phyloP scores from a whole-genome alignment of 2,888 invertebrate genomes.

The Caenorhabditis sp. region DNA sequence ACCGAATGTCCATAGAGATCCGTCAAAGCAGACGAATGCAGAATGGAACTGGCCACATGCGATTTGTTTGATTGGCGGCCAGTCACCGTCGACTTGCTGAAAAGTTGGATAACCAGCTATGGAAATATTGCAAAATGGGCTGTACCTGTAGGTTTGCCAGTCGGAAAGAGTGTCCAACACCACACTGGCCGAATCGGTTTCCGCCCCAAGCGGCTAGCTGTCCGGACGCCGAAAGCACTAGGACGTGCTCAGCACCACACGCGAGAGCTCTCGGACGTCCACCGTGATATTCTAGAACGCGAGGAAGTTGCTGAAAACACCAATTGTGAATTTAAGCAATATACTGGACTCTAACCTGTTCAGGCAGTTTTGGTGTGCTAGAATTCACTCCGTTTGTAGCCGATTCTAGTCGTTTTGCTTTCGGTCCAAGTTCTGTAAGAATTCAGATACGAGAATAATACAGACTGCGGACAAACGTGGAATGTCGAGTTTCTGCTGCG shows the following conservation, averaged over 20 bases:
- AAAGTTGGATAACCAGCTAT: too few species aligned
- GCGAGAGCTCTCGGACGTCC: constrained; percentile 69
- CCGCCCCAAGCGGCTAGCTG: constrained; percentile 75
- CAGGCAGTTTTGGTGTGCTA: constrained; percentile 34
- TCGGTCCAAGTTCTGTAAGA: constrained; percentile 28
- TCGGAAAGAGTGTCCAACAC: constrained; percentile 72
- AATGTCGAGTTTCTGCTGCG: constrained; percentile 59
- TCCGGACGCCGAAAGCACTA: constrained; percentile 74
- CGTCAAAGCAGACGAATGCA: constrained; percentile 71
- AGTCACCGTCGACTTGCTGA: constrained; percentile 73
- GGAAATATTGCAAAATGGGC: too few species aligned
- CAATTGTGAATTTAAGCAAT: not conserved
- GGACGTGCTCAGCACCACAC: constrained; percentile 79
- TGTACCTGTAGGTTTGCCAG: constrained; percentile 62
- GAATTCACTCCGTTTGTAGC: constrained; percentile 44
- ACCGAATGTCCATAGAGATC: constrained; percentile 76
- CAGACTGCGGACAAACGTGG: too few species aligned
- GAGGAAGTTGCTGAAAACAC: constrained; percentile 48
- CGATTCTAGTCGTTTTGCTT: constrained; percentile 36
- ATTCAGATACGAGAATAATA: not conserved
- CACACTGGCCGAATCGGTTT: constrained; percentile 80
- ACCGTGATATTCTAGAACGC: constrained; percentile 50
- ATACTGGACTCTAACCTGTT: constrained; percentile 15
- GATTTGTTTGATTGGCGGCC: constrained; percentile 69
- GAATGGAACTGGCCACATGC: constrained; percentile 80